phyloP scores from a whole-genome alignment of 2,888 invertebrate genomes.

The Unio pictorum region DNA sequence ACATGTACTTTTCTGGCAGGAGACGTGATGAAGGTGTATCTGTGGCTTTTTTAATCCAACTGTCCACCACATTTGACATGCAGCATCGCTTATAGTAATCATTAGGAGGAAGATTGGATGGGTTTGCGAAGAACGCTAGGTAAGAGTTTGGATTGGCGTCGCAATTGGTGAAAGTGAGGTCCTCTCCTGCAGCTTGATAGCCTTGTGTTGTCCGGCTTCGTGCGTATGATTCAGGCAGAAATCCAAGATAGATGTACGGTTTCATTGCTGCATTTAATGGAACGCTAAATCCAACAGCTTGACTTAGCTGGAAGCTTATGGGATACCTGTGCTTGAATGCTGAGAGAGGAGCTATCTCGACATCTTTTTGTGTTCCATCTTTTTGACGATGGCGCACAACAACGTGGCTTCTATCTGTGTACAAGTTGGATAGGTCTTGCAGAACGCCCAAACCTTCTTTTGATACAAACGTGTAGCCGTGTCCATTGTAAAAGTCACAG shows the following conservation, averaged over 20 bases:
- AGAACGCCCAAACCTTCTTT: slow-evolving; percentile 1
- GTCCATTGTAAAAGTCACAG: slow-evolving; percentile 6
- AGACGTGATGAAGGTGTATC: background rate
- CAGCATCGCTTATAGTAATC: slow-evolving; percentile 5
- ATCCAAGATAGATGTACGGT: slow-evolving; percentile 7
- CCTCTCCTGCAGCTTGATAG: slow-evolving; percentile 1
- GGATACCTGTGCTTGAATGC: slow-evolving; percentile 4
- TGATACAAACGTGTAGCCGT: slow-evolving; percentile 7
- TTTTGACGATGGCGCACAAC: background rate
- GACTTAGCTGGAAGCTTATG: slow-evolving; percentile 1
- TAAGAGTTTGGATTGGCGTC: slow-evolving; percentile 6
- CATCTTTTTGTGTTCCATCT: slow-evolving; percentile 2
- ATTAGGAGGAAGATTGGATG: background rate
- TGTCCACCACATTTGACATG: background rate
- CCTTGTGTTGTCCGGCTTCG: slow-evolving; percentile 1
- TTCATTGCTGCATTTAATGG: slow-evolving; percentile 1
- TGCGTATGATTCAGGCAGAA: background rate
- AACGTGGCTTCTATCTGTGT: slow-evolving; percentile 3
- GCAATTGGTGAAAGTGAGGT: slow-evolving; percentile 3
- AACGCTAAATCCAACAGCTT: background rate
- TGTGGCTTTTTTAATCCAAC: slow-evolving; percentile 1
- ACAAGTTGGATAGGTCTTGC: background rate
- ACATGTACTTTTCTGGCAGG: slow-evolving; percentile 2
- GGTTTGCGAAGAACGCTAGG: slow-evolving; percentile 2
- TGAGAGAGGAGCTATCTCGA: slow-evolving; percentile 2